Evolutionary conservation across 2,888 invertebrate species (phyloP), one percentile per base, ranked within the genome.

Genomic region (Aquatica leii): DNA sequence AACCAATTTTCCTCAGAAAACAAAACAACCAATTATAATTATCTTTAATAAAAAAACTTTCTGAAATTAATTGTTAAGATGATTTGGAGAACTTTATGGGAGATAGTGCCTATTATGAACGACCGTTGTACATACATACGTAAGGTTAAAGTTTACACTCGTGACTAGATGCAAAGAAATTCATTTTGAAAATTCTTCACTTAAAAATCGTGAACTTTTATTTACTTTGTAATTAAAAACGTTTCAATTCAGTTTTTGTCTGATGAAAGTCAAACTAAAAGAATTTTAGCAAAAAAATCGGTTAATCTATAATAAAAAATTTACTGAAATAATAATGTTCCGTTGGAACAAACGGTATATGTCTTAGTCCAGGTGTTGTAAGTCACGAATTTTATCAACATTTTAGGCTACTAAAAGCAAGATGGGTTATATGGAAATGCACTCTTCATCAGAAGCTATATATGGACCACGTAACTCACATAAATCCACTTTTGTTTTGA

Each of bases 101-200:
- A 18, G 14, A 40, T 40, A 14, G 3, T 40, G 4, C 40, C 12
- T 34, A 24, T 50, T 50, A 4, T 14, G 31, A 9, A 31, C 21
- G 40, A 9, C 12, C 40, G 40, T 40, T 5, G 14, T 21, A 50
- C 50, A 34, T 55, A 55, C 55, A 55, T 48, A 48, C 55, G 55
- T 55, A 43, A 51, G 58, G 58, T 58, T 58, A 51, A 58, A 58
- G 50, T 58, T 58, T 40, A 58, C 37, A 41, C 51, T 58, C 58
- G 58, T 58, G 58, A 58, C 50, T 41, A 15, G 40, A 37, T 41
- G 6, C 14, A 11, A 17, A 49, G 48, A 48, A 57, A 43, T 55
- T 55, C 46, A 21, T 43, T 55, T 55, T 34, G 46, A 14, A 12
- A 15, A 43, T 46, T 35, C 9, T 18, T 48, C 31, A 8, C 18